Conservation (phyloP, 2,113 vertebrate species). For the Manacus vitellinus region DNA sequence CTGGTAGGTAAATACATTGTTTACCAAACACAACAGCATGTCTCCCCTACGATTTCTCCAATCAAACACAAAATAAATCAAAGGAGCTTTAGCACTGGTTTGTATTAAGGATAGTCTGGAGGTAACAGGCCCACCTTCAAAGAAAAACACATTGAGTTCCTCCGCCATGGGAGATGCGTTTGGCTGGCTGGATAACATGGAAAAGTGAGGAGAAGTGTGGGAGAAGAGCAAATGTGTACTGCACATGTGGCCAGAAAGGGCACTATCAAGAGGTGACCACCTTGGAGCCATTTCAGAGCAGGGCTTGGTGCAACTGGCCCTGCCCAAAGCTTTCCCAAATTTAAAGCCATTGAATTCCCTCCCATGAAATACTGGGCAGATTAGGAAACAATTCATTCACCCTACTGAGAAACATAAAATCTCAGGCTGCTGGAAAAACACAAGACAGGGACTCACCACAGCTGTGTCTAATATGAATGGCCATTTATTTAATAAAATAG, state of each 20-base stretch:
- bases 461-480: background rate
- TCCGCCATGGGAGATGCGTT: background rate
- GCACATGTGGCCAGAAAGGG: background rate
- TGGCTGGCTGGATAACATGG: background rate
- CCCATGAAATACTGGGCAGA: background rate
- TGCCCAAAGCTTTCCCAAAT: background rate
- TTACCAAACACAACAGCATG: background rate
- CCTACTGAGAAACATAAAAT: background rate
- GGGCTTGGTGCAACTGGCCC: background rate
- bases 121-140: background rate
- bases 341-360: background rate
- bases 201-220: background rate
- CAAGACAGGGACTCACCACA: background rate
- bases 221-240: background rate
- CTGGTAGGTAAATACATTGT: background rate
- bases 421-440: background rate
- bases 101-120: background rate
- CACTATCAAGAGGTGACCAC: background rate
- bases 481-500: background rate
- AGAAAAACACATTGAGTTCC: background rate
- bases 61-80: background rate
- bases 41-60: background rate
- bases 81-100: background rate
- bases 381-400: background rate
- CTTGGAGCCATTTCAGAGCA: background rate